These are phyloP conservation scores for Manis javanica DNA, from an alignment of 2,797 vertebrate genomes.

Conservation along the genomic window DNA sequence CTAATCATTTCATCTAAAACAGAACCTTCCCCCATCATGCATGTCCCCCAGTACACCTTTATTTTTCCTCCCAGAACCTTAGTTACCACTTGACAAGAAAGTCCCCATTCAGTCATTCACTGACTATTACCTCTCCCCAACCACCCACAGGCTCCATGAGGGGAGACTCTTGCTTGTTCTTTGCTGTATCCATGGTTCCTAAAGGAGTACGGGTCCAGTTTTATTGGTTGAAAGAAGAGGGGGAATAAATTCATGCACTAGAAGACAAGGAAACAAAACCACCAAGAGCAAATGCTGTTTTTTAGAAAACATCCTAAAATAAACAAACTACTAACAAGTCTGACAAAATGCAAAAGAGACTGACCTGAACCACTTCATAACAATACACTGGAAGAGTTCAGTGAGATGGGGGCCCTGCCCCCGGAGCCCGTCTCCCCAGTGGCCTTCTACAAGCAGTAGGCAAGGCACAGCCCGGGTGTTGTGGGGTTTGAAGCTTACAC, in stretches of 20 bases:
- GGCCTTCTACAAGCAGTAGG: no score
- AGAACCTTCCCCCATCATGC: no score
- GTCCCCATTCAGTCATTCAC: background rate
- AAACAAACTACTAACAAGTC: background rate
- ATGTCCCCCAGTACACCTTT: background rate
- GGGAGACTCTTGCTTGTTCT: background rate
- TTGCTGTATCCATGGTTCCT: background rate
- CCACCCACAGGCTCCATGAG: background rate
- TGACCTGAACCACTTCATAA: background rate
- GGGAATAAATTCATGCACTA: background rate
- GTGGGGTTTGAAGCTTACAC: fast-evolving
- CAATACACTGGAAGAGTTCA: background rate
- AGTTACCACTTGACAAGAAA: background rate
- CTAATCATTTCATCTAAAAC: background rate
- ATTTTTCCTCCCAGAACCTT: background rate
- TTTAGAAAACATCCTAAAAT: background rate
- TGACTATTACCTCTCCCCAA: background rate
- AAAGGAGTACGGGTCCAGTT: background rate
- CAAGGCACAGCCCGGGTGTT: background rate
- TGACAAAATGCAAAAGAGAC: background rate
- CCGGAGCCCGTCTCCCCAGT: fast-evolving
- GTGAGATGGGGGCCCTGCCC: background rate
- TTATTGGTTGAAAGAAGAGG: background rate
- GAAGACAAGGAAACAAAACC: background rate
- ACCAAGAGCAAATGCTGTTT: background rate